A percentile compares a stretch with the other conserved stretches of the same genome.
These are phyloP conservation scores for Eurois occulta DNA, from an alignment of 2,888 invertebrate genomes.

Conservation along the genomic window DNA sequence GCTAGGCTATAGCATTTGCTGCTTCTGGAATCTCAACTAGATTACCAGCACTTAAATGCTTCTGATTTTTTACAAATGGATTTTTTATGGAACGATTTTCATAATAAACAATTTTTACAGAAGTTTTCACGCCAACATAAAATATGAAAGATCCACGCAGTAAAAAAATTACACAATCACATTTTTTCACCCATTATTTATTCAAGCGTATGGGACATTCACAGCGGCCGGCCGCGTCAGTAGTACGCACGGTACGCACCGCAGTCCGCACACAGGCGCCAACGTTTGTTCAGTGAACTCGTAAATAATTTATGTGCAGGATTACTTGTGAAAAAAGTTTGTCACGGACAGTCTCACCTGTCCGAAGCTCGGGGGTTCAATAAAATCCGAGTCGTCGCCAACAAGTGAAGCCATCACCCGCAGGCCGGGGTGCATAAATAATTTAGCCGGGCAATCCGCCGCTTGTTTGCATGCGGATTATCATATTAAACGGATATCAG, in stretches of 20 bases:
- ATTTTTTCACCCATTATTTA: slow-evolving; percentile 65
- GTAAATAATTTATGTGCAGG: slow-evolving; percentile 76
- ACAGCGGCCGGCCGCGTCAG: slow-evolving; percentile 30
- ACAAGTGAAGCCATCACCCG: slow-evolving; percentile 85
- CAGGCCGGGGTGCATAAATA: slow-evolving; percentile 89
- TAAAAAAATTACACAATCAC: slow-evolving; percentile 54
- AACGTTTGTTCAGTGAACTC: slow-evolving; percentile 59
- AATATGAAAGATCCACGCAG: slow-evolving; percentile 9
- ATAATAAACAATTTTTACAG: neutral
- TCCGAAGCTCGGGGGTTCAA: slow-evolving; percentile 79
- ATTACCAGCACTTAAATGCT: neutral
- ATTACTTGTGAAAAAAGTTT: slow-evolving; percentile 75
- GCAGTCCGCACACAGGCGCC: slow-evolving; percentile 51
- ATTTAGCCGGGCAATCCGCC: slow-evolving; percentile 88
- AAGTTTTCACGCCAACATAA: slow-evolving; percentile 5
- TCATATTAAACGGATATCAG: slow-evolving; percentile 90
- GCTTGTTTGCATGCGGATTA: slow-evolving; percentile 90
- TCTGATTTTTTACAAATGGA: neutral
- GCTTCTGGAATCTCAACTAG: neutral
- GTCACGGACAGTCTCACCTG: slow-evolving; percentile 75
- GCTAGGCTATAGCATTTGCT: neutral
- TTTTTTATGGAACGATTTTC: neutral
- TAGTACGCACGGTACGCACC: slow-evolving; percentile 35
- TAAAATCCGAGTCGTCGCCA: slow-evolving; percentile 82
- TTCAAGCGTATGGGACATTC: slow-evolving; percentile 53